Conservation (phyloP, 1,140 invertebrate genomes). For the Antheraea pernyi region DNA sequence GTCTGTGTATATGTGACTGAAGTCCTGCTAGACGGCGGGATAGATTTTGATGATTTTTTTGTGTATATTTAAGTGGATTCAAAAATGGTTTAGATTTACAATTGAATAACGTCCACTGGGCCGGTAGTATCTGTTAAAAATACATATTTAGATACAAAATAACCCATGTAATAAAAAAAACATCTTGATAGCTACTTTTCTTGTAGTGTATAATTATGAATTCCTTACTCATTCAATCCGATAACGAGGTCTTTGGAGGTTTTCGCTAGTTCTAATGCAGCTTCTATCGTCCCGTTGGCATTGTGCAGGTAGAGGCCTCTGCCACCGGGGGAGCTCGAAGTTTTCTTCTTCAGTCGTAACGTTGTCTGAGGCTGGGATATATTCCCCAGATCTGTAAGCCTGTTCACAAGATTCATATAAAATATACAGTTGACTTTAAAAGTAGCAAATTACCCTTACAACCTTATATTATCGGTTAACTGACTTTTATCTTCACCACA, state of each 20-base stretch:
- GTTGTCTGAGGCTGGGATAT: conserved; percentile 70
- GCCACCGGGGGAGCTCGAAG: conserved; percentile 77
- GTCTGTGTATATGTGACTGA: too few species aligned
- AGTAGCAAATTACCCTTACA: neutral
- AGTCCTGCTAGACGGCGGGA: too few species aligned
- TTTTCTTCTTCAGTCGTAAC: conserved; percentile 79
- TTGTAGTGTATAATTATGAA: neutral
- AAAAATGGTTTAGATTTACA: too few species aligned
- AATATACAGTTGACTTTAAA: neutral
- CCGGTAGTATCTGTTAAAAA: too few species aligned
- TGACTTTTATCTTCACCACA: too few species aligned
- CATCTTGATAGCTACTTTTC: too few species aligned
- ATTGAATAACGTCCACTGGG: too few species aligned
- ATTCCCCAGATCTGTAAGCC: conserved; percentile 88
- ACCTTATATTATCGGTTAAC: too few species aligned
- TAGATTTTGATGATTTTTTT: too few species aligned
- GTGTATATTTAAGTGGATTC: too few species aligned
- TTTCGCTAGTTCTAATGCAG: conserved; percentile 47
- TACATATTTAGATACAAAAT: too few species aligned
- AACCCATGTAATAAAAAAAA: too few species aligned
- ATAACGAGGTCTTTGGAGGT: conserved; percentile 61
- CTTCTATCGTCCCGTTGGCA: conserved; percentile 70
- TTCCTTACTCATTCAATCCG: conserved; percentile 47
- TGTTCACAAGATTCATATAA: conserved; percentile 33
- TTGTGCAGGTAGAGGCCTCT: conserved; percentile 73